These are phyloP conservation scores for Raja brachyura DNA, from an alignment of 2,113 vertebrate genomes.

Conservation along the genomic window DNA sequence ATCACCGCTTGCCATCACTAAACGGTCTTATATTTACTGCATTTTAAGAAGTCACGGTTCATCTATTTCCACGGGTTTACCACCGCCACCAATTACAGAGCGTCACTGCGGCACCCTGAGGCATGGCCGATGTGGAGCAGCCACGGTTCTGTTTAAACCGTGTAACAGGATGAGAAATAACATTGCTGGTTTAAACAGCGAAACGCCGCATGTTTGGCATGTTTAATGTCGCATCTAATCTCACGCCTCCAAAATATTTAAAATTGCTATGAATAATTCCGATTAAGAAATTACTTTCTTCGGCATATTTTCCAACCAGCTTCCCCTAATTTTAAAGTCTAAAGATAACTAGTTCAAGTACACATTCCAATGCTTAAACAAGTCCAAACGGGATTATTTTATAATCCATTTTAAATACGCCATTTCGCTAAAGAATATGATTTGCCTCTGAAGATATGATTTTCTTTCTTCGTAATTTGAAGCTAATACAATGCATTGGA, in stretches of 20 bases:
- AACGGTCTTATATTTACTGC: neutral
- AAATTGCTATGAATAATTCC: neutral
- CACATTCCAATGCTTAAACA: neutral
- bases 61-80: slow-evolving; percentile 3
- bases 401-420: neutral
- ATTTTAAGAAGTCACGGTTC: neutral
- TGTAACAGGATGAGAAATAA: neutral
- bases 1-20: neutral
- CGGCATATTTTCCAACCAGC: neutral
- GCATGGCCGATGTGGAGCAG: neutral
- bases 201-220: neutral
- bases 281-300: neutral
- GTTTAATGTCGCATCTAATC: neutral
- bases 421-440: neutral
- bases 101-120: neutral
- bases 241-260: neutral
- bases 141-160: neutral
- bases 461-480: neutral
- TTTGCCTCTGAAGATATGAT: neutral
- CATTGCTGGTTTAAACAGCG: neutral
- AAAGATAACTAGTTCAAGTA: neutral
- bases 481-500: neutral
- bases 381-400: neutral
- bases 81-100: neutral
- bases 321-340: neutral